Conservation (phyloP, 2,113 vertebrate genomes). For the Cromileptes altivelis region DNA sequence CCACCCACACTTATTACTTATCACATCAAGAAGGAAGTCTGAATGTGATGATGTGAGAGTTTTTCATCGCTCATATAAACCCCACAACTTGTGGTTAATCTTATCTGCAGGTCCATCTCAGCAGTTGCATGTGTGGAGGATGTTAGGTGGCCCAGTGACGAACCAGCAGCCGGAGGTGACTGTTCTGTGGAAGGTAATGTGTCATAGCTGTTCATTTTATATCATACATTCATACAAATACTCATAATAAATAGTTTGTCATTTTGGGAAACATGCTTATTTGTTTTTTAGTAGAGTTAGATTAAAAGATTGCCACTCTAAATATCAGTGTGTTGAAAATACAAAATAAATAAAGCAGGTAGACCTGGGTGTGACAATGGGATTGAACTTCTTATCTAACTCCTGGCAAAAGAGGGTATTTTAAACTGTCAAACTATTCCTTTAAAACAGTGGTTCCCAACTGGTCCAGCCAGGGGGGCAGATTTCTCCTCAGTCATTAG, state of each 20-base stretch:
- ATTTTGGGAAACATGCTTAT: background rate
- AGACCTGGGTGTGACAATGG: background rate
- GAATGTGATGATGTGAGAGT: background rate
- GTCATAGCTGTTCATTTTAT: background rate
- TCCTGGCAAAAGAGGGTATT: background rate
- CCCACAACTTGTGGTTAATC: background rate
- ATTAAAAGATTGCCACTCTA: background rate
- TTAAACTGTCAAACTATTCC: background rate
- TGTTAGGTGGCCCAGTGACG: slow-evolving; percentile 10
- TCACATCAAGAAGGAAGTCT: background rate
- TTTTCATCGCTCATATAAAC: background rate
- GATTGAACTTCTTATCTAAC: background rate
- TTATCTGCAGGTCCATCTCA: slow-evolving; percentile 72
- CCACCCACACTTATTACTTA: background rate
- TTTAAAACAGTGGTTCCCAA: no score
- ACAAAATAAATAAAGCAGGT: no score
- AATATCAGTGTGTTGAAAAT: no score
- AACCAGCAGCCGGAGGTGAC: slow-evolving; percentile 51
- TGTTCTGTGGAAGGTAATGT: slow-evolving; percentile 84
- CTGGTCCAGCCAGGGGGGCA: no score
- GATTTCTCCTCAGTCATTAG: no score
- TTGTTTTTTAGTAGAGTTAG: background rate
- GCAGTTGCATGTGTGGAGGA: slow-evolving; percentile 79
- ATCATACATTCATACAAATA: background rate
- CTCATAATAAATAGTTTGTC: background rate